A percentile compares a stretch with the other conserved stretches of the same genome.
Evolutionary conservation across 2,888 invertebrate species (phyloP).

Genomic region (Ophonus ardosiacus): DNA sequence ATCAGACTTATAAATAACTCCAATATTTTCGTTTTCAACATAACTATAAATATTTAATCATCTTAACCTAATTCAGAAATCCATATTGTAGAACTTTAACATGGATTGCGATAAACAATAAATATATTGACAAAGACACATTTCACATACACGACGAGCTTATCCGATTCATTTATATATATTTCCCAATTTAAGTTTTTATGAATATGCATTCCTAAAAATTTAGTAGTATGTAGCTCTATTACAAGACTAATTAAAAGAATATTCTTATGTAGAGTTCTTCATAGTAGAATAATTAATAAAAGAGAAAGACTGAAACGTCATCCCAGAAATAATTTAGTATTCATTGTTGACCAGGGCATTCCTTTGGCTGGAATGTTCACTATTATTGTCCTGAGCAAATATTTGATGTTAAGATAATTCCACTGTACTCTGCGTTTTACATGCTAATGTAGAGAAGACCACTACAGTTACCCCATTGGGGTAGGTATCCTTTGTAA

Average conservation of each 20-base stretch:
- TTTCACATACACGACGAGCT: not conserved
- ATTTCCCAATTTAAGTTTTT: no score
- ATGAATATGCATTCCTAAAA: no score
- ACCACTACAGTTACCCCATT: not conserved
- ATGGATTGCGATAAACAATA: not conserved
- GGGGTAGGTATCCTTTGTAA: not conserved
- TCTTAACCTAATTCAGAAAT: not conserved
- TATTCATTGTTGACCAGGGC: not conserved
- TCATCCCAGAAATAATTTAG: not conserved
- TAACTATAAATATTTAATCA: not conserved
- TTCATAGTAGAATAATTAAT: not conserved
- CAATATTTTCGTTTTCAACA: not conserved
- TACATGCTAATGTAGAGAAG: not conserved
- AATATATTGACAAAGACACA: not conserved
- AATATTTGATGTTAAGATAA: constrained; percentile 34
- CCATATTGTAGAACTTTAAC: not conserved
- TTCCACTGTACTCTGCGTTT: not conserved
- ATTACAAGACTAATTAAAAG: no score
- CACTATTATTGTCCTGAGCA: constrained; percentile 32
- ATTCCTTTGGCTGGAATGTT: constrained; percentile 3
- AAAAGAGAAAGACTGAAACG: not conserved
- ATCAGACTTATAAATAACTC: not conserved
- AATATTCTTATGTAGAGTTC: not conserved
- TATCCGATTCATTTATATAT: no score
- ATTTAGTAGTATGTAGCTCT: no score